Evolutionary conservation across 2,113 vertebrate species (phyloP), one percentile per base, ranked within the genome.

Genomic region (Aegotheles bennettii): DNA sequence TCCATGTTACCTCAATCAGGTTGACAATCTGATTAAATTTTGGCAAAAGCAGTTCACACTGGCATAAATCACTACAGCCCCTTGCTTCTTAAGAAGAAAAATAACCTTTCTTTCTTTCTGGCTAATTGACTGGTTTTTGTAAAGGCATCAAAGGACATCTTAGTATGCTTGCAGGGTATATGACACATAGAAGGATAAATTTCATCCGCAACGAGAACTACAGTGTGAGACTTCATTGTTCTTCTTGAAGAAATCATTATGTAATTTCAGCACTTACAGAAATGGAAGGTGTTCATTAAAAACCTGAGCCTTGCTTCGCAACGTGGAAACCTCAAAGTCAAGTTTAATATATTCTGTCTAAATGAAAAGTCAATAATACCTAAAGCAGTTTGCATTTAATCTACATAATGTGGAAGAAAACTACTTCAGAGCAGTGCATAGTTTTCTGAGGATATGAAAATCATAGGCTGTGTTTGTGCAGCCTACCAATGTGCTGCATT

Each of bases 211-310:
- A 13, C 84, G 48, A 82, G 73, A 89, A 69, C 45, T 82, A 29
- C 43, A 71, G 40, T n/a, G 36, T 65, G 63, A 91, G 35, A 69
- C 31, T 76, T 75, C 61, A 89, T 84, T 87, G 47, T 93, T 78
- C 89, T 67, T 93, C 61, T 89, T 76, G 69, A 93, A 94, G 61
- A 89, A 87, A 67, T 84, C 2, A 0, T 85, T 80, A 70, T 25
- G 51, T 59, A 60, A 71, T 89, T 93, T 84, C 53, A 68, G 36
- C 65, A 67, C 47, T 91, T 82, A 70, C 13, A 38, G 61, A 92
- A 85, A 87, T 60, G 47, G 35, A 92, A 92, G 64, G 43, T 36
- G 31, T 60, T 95, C 35, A 59, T 95, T 92, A 92, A 89, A 86
- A 94, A 71, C 47, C 80, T 45, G 56, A 91, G 56, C 31, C 35